These are phyloP conservation scores for Mesitornis unicolor DNA, from an alignment of 2,113 vertebrate genomes.

Conservation along the genomic window DNA sequence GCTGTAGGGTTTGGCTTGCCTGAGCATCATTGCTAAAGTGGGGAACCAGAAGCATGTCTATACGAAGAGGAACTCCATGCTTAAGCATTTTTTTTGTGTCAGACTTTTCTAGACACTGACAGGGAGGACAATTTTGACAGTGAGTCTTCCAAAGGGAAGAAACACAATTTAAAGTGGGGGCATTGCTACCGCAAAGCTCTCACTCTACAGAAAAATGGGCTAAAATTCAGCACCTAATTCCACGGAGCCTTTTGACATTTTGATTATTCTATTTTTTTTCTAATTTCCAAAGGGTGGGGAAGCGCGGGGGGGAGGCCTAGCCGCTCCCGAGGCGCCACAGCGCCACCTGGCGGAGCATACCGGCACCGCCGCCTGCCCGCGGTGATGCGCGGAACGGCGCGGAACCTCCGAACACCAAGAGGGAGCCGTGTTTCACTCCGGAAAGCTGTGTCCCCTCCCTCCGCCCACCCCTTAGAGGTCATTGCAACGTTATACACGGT, in stretches of 20 bases:
- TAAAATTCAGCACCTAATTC: rapidly evolving
- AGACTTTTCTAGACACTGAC: not conserved
- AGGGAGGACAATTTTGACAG: not conserved
- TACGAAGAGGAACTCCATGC: rapidly evolving
- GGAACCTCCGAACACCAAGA: not conserved
- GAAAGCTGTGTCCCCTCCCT: not conserved
- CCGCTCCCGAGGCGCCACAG: not conserved
- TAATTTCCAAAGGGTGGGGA: not conserved
- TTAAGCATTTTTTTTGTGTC: not conserved
- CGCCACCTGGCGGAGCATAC: not conserved
- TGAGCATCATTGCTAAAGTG: not conserved
- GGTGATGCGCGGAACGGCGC: not conserved
- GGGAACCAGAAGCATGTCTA: rapidly evolving
- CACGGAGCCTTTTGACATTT: rapidly evolving
- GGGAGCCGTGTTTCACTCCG: not conserved
- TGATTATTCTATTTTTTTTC: rapidly evolving
- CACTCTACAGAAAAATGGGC: rapidly evolving
- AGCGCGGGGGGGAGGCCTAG: not conserved
- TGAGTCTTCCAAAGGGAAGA: rapidly evolving
- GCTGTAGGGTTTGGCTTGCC: not conserved
- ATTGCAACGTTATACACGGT: rapidly evolving
- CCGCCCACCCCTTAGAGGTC: no score
- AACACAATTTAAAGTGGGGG: rapidly evolving
- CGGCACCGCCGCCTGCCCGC: not conserved
- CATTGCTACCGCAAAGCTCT: not conserved